Conservation (phyloP, 30 jellyfish, hydroid and myxozoan species). For the Rhopilema esculentum region DNA sequence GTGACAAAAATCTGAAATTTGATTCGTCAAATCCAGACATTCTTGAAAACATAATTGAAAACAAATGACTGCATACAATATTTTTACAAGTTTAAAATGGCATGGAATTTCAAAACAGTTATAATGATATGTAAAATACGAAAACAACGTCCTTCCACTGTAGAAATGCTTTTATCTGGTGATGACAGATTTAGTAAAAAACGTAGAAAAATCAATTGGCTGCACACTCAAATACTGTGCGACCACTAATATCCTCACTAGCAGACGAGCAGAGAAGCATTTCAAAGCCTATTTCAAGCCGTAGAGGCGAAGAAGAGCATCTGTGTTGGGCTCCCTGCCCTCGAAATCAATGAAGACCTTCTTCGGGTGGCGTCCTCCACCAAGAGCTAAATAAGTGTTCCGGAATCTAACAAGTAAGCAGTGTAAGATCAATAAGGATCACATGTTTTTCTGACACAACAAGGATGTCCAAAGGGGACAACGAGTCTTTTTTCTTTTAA, state of each 20-base stretch:
- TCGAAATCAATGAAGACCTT: constrained; percentile 81
- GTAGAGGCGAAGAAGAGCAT: constrained; percentile 74
- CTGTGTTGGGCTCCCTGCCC: constrained; percentile 74
- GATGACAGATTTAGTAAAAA: neutral
- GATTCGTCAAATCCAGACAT: no score
- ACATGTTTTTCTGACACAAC: no score
- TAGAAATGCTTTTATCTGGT: neutral
- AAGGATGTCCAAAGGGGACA: no score
- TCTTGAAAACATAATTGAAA: no score
- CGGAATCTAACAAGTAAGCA: constrained; percentile 71
- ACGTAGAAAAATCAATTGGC: neutral
- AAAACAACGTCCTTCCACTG: neutral
- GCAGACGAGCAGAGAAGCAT: neutral
- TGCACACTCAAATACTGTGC: no score
- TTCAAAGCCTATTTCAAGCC: constrained; percentile 45
- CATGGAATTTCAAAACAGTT: neutral
- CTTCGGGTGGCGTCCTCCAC: constrained; percentile 89
- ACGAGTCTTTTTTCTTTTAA: no score
- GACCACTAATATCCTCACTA: neutral
- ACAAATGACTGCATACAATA: neutral
- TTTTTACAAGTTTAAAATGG: neutral
- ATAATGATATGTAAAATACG: neutral
- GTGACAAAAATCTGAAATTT: no score
- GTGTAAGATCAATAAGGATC: no score
- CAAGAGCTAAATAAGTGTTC: constrained; percentile 79